Evolutionary conservation across 2,113 vertebrate genomes (phyloP).

Genomic region (Progne subis): DNA sequence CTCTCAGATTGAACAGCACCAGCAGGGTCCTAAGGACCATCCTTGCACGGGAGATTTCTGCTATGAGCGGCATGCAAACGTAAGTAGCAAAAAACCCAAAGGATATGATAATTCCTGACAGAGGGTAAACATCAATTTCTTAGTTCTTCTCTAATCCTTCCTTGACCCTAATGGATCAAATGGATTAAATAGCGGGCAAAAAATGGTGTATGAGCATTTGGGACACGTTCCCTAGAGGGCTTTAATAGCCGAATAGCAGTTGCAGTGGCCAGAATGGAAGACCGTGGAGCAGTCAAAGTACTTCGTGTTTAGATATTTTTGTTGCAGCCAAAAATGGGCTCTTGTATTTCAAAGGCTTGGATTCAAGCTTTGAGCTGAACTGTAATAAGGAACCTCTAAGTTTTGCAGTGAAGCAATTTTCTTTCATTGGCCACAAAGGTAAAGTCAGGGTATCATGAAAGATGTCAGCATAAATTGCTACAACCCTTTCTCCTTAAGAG

Average conservation of each 20-base stretch:
- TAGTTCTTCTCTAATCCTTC: background rate
- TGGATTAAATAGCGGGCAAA: slow-evolving; percentile 1
- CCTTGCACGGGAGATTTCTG: background rate
- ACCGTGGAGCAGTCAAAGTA: background rate
- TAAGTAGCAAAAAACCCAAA: background rate
- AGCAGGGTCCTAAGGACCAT: background rate
- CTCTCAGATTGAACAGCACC: background rate
- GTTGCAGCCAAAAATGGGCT: background rate
- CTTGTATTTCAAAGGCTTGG: slow-evolving; percentile 14
- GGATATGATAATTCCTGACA: background rate
- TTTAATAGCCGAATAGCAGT: slow-evolving; percentile 22
- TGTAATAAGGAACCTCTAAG: background rate
- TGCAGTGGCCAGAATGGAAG: slow-evolving; percentile 8
- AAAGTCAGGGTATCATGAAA: slow-evolving; percentile 20
- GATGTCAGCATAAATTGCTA: slow-evolving; percentile 11
- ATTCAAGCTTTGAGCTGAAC: slow-evolving; percentile 36
- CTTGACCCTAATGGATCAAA: background rate
- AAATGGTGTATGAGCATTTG: background rate
- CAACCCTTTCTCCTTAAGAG: background rate
- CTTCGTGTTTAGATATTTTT: background rate
- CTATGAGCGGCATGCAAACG: rapidly evolving
- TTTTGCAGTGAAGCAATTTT: slow-evolving; percentile 36
- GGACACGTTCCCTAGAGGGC: background rate
- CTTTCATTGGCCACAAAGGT: slow-evolving; percentile 28
- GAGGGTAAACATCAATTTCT: background rate